Conservation (phyloP, 2,113 vertebrate genomes). For the Strigops habroptila region DNA sequence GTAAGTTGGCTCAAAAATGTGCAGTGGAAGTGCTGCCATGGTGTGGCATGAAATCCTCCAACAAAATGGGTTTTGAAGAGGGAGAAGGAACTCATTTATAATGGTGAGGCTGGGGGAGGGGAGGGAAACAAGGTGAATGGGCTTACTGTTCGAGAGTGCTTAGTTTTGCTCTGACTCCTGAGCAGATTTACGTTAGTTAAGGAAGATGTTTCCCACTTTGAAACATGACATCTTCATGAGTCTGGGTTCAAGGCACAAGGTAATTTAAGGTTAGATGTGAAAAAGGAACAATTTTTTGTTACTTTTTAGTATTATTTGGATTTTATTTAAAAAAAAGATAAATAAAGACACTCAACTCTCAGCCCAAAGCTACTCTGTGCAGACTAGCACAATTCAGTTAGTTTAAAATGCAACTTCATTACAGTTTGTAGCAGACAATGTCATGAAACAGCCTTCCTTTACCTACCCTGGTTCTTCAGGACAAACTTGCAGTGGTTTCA, state of each 20-base stretch:
- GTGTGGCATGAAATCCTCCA: background rate
- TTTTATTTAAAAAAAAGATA: background rate
- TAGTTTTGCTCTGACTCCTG: background rate
- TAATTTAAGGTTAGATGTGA: background rate
- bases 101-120: background rate
- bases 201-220: background rate
- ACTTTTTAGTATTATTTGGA: background rate
- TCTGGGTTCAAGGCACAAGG: background rate
- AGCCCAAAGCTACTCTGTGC: background rate
- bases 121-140: fast-evolving
- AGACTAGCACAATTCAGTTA: background rate
- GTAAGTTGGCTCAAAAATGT: background rate
- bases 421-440: background rate
- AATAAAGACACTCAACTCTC: background rate
- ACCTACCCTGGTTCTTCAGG: background rate
- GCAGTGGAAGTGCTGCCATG: background rate
- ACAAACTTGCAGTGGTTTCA: background rate
- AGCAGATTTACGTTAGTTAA: background rate
- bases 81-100: background rate
- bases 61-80: background rate
- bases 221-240: background rate
- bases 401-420: background rate
- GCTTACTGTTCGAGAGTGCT: background rate
- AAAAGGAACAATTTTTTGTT: background rate
- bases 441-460: background rate